Evolutionary conservation across 2,797 vertebrate species (phyloP).

Genomic region (Micromesistius poutassou): DNA sequence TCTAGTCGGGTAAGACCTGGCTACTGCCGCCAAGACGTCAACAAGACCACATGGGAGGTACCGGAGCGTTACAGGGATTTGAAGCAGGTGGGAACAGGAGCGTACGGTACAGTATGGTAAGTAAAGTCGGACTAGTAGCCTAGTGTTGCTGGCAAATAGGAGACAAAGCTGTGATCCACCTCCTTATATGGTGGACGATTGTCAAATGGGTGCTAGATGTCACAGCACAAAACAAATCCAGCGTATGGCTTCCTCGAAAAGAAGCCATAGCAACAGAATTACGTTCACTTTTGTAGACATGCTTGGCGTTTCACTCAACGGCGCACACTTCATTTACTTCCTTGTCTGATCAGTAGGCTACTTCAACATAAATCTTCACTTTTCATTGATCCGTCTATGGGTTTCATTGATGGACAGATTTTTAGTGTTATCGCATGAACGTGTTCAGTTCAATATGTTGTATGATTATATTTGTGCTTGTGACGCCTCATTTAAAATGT

Average conservation of each 20-base stretch:
- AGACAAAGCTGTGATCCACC: too few species aligned
- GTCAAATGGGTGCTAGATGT: neutral
- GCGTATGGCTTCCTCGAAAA: neutral
- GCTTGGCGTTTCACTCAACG: neutral
- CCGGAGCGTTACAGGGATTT: constrained; percentile 86
- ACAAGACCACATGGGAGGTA: constrained; percentile 91
- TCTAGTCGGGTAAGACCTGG: constrained; percentile 73
- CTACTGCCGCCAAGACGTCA: constrained; percentile 85
- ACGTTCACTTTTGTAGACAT: neutral
- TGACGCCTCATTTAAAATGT: neutral
- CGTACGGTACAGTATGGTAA: constrained; percentile 95
- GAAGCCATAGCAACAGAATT: neutral
- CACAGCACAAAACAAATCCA: neutral
- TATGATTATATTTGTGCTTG: neutral
- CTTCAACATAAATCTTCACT: neutral
- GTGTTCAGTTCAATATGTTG: neutral
- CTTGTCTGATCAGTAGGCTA: constrained; percentile 43
- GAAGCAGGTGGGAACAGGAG: constrained; percentile 88
- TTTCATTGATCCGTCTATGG: neutral
- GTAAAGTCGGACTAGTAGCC: constrained; percentile 42
- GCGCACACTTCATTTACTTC: constrained; percentile 43
- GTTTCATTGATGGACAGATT: neutral
- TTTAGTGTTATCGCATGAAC: neutral
- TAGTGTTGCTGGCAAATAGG: neutral
- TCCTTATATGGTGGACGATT: too few species aligned